These are phyloP conservation scores for Callyntrura sp. DNA, from an alignment of 2,888 invertebrate genomes.

Conservation along the genomic window DNA sequence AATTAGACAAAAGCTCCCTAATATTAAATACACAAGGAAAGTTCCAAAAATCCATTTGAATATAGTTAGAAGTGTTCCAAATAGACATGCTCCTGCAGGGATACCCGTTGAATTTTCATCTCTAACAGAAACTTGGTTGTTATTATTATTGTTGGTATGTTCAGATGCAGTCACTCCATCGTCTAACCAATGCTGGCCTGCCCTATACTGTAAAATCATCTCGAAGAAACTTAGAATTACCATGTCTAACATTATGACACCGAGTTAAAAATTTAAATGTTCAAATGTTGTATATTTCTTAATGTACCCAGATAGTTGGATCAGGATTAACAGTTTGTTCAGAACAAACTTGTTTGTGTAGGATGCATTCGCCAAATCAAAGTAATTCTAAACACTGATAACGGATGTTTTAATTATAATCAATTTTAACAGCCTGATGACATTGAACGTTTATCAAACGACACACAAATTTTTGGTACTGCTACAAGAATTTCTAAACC, in stretches of 20 bases:
- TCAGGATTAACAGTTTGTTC: no score
- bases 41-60: constrained; percentile 46
- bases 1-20: constrained; percentile 43
- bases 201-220: not conserved
- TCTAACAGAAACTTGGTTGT: not conserved
- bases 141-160: not conserved
- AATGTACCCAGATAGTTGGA: no score
- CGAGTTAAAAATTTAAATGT: no score
- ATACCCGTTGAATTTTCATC: not conserved
- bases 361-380: no score
- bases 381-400: no score
- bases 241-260: constrained; percentile 65
- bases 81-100: not conserved
- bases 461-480: no score
- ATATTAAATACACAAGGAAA: constrained; percentile 24
- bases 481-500: no score
- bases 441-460: no score
- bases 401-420: no score
- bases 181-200: not conserved
- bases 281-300: no score
- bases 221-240: constrained; percentile 54
- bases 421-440: no score
- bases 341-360: no score
- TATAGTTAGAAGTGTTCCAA: not conserved
- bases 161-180: not conserved